These are phyloP conservation scores for Daboia siamensis DNA, from an alignment of 2,113 vertebrate species.

Conservation along the genomic window DNA sequence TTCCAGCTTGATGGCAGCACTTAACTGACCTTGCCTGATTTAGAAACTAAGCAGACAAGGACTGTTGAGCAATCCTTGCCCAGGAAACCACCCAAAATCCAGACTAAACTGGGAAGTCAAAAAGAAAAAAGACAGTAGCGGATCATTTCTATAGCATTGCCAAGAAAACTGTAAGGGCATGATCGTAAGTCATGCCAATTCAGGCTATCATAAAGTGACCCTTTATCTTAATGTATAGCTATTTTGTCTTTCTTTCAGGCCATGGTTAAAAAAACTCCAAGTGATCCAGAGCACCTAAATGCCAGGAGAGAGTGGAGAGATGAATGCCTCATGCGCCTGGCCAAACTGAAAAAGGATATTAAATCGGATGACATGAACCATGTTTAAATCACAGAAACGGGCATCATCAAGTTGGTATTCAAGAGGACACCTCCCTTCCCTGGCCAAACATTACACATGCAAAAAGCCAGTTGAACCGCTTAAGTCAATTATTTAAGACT, in stretches of 20 bases:
- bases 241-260: constrained; percentile 70
- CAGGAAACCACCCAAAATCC: neutral
- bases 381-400: constrained; percentile 18
- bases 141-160: neutral
- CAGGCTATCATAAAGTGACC: neutral
- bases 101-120: neutral
- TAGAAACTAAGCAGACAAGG: neutral
- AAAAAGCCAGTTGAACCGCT: constrained; percentile 33
- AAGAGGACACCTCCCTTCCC: neutral
- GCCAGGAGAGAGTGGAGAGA: constrained; percentile 83
- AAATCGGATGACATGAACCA: constrained; percentile 52
- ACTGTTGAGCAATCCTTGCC: neutral
- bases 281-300: constrained; percentile 74
- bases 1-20: neutral
- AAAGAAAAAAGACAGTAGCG: neutral
- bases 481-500: constrained; percentile 25
- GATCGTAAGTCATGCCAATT: neutral
- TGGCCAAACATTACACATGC: neutral
- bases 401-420: constrained; percentile 29
- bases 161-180: neutral
- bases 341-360: constrained; percentile 80
- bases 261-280: constrained; percentile 78
- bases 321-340: constrained; percentile 78
- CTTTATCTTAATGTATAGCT: neutral
- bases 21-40: neutral